Evolutionary conservation across 2,797 vertebrate species (phyloP).

Genomic region (Gambelia wislizenii): DNA sequence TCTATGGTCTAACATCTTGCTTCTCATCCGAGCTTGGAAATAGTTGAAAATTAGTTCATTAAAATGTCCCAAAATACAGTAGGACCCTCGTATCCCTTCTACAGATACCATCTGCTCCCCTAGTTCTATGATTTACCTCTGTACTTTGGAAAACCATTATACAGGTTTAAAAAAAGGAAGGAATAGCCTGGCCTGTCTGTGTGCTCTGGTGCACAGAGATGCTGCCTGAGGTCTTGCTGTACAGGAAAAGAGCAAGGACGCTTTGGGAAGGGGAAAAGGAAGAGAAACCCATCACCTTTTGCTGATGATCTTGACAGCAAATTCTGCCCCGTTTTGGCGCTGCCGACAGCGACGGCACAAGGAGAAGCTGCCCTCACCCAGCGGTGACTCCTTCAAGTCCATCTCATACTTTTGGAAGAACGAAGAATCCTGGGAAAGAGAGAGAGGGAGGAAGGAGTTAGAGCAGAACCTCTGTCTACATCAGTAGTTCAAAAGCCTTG

Average conservation of each 20-base stretch:
- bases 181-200: too few species aligned
- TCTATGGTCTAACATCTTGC: background rate
- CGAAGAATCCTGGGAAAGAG: constrained; percentile 85
- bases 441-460: rapidly evolving
- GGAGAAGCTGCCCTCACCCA: constrained; percentile 93
- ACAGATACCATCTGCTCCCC: too few species aligned
- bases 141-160: too few species aligned
- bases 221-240: too few species aligned
- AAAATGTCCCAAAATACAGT: too few species aligned
- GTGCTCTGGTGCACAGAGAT: too few species aligned
- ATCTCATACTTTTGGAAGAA: constrained; percentile 94
- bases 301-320: constrained; percentile 92
- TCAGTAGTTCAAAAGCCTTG: background rate
- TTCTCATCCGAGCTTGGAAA: background rate
- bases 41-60: too few species aligned
- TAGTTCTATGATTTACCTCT: too few species aligned
- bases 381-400: constrained; percentile 85
- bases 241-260: background rate
- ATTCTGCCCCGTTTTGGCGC: constrained; percentile 87
- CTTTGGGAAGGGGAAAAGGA: background rate
- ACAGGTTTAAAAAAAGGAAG: background rate
- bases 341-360: constrained; percentile 91
- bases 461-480: background rate
- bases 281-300: constrained; percentile 80
- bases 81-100: too few species aligned